These are phyloP conservation scores for Drosophila watanabei DNA, from an alignment of 1,140 invertebrate genomes.

Conservation along the genomic window DNA sequence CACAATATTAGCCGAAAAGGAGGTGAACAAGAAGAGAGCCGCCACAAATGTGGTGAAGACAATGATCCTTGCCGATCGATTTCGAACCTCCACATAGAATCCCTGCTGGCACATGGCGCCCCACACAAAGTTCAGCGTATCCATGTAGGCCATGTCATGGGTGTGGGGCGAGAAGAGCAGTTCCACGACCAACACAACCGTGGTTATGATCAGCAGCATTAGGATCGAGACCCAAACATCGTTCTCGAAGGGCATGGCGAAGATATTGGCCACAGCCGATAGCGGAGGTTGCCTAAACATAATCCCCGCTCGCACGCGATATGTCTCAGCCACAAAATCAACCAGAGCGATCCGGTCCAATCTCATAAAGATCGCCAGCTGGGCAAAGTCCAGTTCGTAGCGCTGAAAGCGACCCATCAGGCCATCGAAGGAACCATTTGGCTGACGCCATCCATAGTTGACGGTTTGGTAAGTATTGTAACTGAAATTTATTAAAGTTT, in stretches of 20 bases:
- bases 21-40: slow-evolving; percentile 87
- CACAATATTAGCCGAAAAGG: slow-evolving; percentile 88
- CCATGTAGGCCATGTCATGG: slow-evolving; percentile 81
- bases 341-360: slow-evolving; percentile 86
- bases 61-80: slow-evolving; percentile 86
- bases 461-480: slow-evolving; percentile 86
- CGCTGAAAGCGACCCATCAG: slow-evolving; percentile 87
- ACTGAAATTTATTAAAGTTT: slow-evolving; percentile 54
- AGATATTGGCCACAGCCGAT: slow-evolving; percentile 89
- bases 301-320: slow-evolving; percentile 86
- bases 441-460: slow-evolving; percentile 86
- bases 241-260: slow-evolving; percentile 88
- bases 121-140: slow-evolving; percentile 86
- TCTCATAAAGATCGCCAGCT: slow-evolving; percentile 87
- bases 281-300: slow-evolving; percentile 89
- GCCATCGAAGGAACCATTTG: slow-evolving; percentile 87
- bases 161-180: slow-evolving; percentile 64
- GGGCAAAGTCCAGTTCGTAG: slow-evolving; percentile 86
- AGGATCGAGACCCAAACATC: slow-evolving; percentile 88
- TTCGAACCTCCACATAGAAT: slow-evolving; percentile 85
- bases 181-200: slow-evolving; percentile 66
- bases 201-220: slow-evolving; percentile 74
- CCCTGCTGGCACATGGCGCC: slow-evolving; percentile 89
- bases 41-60: slow-evolving; percentile 87
- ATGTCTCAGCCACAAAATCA: slow-evolving; percentile 87